Evolutionary conservation across 2,797 vertebrate species (phyloP).

Genomic region (Staurois parvus): DNA sequence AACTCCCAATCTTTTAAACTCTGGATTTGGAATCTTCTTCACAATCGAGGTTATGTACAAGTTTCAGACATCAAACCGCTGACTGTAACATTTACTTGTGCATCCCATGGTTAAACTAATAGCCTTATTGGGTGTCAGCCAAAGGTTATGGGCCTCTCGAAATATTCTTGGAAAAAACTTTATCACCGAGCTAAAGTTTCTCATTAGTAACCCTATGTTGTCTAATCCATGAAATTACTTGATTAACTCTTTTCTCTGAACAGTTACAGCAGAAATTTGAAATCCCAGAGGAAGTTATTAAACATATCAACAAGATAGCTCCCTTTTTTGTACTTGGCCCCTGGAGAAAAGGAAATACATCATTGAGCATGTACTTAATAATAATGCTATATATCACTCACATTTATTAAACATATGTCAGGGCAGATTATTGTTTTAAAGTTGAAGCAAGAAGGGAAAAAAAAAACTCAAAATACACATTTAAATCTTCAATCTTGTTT

Average conservation of each 20-base stretch:
- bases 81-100: conserved; percentile 80
- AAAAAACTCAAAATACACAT: conserved; percentile 73
- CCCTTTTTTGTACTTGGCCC: conserved; percentile 79
- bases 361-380: conserved; percentile 79
- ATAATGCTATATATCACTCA: conserved; percentile 79
- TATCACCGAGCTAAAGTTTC: conserved; percentile 89
- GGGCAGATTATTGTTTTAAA: conserved; percentile 77
- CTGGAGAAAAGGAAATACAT: conserved; percentile 80
- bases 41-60: conserved; percentile 71
- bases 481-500: conserved; percentile 71
- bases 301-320: conserved; percentile 82
- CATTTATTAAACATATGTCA: conserved; percentile 81
- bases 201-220: conserved; percentile 94
- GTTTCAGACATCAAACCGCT: conserved; percentile 79
- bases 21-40: conserved; percentile 67
- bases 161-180: conserved; percentile 94
- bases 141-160: conserved; percentile 94
- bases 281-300: conserved; percentile 87
- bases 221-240: conserved; percentile 84
- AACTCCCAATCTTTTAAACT: conserved; percentile 65
- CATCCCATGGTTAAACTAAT: conserved; percentile 92
- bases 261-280: conserved; percentile 71
- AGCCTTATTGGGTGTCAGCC: conserved; percentile 95
- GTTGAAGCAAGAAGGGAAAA: conserved; percentile 70
- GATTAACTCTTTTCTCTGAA: conserved; percentile 83